Percentiles rank a stretch among this genome's conserved stretches.
phyloP scores from a whole-genome alignment of 1,140 invertebrate species.

The Drosophila funebris region DNA sequence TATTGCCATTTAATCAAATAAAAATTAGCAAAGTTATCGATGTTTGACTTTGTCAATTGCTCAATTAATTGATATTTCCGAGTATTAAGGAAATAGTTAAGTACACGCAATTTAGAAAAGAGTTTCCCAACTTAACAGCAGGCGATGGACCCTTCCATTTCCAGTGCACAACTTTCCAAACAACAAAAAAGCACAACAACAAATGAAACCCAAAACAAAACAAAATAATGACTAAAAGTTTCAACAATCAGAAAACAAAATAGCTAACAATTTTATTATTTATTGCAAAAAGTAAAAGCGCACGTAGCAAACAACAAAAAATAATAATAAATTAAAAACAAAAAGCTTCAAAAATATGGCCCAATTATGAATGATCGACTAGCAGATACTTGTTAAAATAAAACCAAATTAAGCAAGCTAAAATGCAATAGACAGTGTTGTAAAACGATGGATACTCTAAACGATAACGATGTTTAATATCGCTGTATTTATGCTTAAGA shows the following conservation, averaged over 20 bases:
- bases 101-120: conserved; percentile 6
- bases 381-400: not conserved
- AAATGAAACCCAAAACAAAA: conserved; percentile 1
- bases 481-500: too few relatives aligned
- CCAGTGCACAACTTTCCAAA: conserved; percentile 31
- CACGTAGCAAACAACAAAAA: conserved; percentile 12
- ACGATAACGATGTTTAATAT: too few relatives aligned
- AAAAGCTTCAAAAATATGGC: not conserved
- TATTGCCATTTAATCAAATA: conserved; percentile 23
- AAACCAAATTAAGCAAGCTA: too few relatives aligned
- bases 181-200: not conserved
- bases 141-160: conserved; percentile 24
- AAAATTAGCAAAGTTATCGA: conserved; percentile 15
- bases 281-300: conserved; percentile 49
- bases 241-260: not conserved
- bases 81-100: not conserved
- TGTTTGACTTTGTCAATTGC: not conserved
- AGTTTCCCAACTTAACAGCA: conserved; percentile 22
- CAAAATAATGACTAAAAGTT: conserved; percentile 5
- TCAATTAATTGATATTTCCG: not conserved
- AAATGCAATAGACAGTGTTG: too few relatives aligned
- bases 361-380: not conserved
- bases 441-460: too few relatives aligned
- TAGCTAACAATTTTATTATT: conserved; percentile 20
- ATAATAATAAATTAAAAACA: conserved; percentile 9